Percentiles rank a stretch among this genome's conserved stretches.
Conservation (phyloP, 2,888 invertebrate species). For the Drosophila anomalipes region DNA sequence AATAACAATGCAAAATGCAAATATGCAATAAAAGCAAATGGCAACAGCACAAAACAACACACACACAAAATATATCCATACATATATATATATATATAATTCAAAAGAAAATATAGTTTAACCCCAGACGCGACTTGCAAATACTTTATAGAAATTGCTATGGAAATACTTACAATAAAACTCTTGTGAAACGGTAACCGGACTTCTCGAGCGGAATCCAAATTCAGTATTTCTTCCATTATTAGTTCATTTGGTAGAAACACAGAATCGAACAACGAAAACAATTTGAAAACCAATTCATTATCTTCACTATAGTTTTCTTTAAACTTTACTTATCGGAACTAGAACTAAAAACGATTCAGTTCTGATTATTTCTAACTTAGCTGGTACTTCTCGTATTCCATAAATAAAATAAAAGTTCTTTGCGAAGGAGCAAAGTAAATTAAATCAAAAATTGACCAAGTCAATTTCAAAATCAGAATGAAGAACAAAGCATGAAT, state of each 20-base stretch:
- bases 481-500: background rate
- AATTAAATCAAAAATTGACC: background rate
- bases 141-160: constrained; percentile 20
- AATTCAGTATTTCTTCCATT: background rate
- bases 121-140: constrained; percentile 4
- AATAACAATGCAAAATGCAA: constrained; percentile 78
- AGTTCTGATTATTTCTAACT: background rate
- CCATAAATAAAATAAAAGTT: background rate
- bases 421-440: background rate
- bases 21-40: constrained; percentile 74
- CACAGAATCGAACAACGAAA: background rate
- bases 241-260: background rate
- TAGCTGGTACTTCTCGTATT: background rate
- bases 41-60: constrained; percentile 34
- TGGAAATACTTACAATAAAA: background rate
- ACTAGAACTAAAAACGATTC: background rate
- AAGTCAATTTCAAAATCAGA: background rate
- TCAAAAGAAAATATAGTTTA: constrained; percentile 5
- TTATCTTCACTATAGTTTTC: background rate
- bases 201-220: background rate
- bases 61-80: constrained; percentile 5
- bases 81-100: constrained; percentile 6
- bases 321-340: background rate
- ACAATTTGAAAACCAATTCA: background rate
- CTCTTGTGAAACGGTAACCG: background rate